Base-by-base conservation (phyloP, 2,113 vertebrate species). In the Eleginops maclovinus region DNA sequence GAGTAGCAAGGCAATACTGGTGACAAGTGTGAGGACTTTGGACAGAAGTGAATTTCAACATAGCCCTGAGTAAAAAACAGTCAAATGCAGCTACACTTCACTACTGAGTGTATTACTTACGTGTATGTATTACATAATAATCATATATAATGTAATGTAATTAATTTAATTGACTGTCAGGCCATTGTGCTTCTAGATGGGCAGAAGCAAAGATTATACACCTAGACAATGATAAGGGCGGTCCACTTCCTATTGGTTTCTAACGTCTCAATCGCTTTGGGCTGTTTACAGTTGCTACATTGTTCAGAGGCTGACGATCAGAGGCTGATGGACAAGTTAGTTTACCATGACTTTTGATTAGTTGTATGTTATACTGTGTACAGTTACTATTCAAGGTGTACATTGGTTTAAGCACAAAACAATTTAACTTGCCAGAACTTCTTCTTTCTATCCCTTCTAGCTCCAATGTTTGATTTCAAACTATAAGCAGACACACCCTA, bases 11-110 rank as follows among this genome's bases (percentile, higher is more conserved):
- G 56, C 11, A 9, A 68, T 21, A 82, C 41, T 66, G 54, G 49
- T 40, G 59, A 80, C 72, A 62, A 62, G 49, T 21, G 16, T 41
- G 44, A 82, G 78, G 84, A 90, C 88, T 91, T 92, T 86, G 79
- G 56, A 87, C 74, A 26, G 7, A 79, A 65, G 16, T 67, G 31
- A 26, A 64, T 82, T 84, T 77, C 54, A 21, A 72, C 70, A 84
- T 2, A 50, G n/a, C 2, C 2, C 16, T 41, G 26, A 65, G 47
- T 19, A 8, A 21, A 54, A 15, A 12, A 76, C 3, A 4, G 17
- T 36, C 22, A 47, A 62, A 41, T 17, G 9, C 4, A 49, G 17
- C 2, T 14, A 36, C 3, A 16, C 24, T 4, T 55, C 3, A 16
- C 24, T 3, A 44, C 26, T 22, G 69, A n/a, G 8, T 41, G 9